Evolutionary conservation across 2,113 vertebrate species (phyloP), one percentile per base, ranked within the genome.

Genomic region (Hemichromis elongatus): DNA sequence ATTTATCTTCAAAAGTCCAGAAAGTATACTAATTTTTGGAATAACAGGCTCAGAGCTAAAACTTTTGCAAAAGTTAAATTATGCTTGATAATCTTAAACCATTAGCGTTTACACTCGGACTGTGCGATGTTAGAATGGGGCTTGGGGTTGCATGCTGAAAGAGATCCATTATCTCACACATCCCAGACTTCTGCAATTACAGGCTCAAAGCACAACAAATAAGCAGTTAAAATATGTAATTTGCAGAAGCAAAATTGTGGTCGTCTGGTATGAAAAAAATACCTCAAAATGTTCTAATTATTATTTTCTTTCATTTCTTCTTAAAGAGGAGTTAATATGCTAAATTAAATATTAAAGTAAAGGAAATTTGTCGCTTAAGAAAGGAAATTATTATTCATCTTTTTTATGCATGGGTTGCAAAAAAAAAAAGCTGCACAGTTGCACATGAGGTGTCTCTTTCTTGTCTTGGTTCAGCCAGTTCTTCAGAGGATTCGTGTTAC

Each of bases 131-230:
- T 30, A 52, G 37, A 80, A 26, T 59, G 24, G 50, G 42, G 37
- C 9, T 53, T 73, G 35, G 2, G 18, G 56, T 47, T 54, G 33
- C 35, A 6, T 82, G 40, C 75, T 66, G 54, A 35, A 33, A 77
- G 26, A 50, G 18, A 54, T n/a, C 9, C 7, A 3, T 75, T 54
- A 19, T 47, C 35, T 33, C 55, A 50, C 4, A 7, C 50, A 81
- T 80, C 45, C 80, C 80, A 92, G 75, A 88, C 40, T 47, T 81
- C 50, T 81, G 59, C 30, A 86, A 86, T 92, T 90, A 75, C 5
- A 40, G 18, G 37, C 89, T 91, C 84, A 95, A 93, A 93, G 80
- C 75, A 89, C 84, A 78, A 79, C 66, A 77, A 88, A 89, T 80
- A 84, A 70, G n/a, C 42, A 55, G 87, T 18, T 73, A 57, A 50